These are phyloP conservation scores for Thysanoteuthis rhombus DNA, from an alignment of 2,888 invertebrate genomes.

Conservation along the genomic window DNA sequence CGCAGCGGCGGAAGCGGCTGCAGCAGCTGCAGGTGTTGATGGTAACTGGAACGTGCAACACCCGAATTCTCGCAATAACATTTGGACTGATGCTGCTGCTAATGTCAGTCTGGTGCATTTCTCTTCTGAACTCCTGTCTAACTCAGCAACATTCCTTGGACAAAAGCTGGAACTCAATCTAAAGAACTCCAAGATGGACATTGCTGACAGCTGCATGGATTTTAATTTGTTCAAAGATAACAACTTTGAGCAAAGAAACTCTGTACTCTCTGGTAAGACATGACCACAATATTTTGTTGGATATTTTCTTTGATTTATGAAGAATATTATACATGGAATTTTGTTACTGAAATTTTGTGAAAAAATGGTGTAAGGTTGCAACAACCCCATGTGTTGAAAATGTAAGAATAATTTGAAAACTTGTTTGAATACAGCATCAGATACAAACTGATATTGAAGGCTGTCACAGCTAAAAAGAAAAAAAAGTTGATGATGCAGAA, in stretches of 20 bases:
- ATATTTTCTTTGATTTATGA: too few relatives aligned
- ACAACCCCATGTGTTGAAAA: background rate
- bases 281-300: background rate
- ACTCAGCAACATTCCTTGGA: slow-evolving; percentile 57
- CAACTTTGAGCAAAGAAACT: slow-evolving; percentile 13
- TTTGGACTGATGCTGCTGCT: slow-evolving; percentile 38
- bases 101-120: slow-evolving; percentile 54
- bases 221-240: slow-evolving; percentile 21
- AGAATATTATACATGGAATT: too few relatives aligned
- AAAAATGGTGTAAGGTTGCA: too few relatives aligned
- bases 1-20: slow-evolving; percentile 38
- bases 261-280: slow-evolving; percentile 19
- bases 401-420: background rate
- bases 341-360: background rate
- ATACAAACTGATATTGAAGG: background rate
- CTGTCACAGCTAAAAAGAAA: background rate
- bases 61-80: slow-evolving; percentile 33
- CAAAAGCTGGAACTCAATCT: slow-evolving; percentile 49
- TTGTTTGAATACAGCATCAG: background rate
- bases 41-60: background rate
- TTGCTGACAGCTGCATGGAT: slow-evolving; percentile 16
- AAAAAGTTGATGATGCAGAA: background rate
- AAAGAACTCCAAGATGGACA: slow-evolving; percentile 34
- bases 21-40: slow-evolving; percentile 44
- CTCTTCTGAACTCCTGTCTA: slow-evolving; percentile 59